These are phyloP conservation scores for Polypterus bichir DNA, from an alignment of 2,113 vertebrate species.

Conservation along the genomic window DNA sequence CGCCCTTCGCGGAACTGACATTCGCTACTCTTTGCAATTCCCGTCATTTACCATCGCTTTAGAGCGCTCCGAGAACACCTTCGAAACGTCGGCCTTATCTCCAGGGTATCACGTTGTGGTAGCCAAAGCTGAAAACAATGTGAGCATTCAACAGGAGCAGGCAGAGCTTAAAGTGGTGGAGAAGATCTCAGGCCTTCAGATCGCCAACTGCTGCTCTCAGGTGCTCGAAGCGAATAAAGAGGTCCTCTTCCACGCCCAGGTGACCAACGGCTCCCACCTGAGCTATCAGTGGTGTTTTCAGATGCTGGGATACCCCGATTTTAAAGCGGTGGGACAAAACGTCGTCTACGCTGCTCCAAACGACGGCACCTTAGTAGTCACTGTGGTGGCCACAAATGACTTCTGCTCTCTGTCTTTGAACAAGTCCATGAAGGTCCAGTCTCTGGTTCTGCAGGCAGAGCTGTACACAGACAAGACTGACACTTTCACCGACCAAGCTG, in stretches of 20 bases:
- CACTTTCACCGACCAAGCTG: constrained; percentile 32
- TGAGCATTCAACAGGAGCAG: constrained; percentile 29
- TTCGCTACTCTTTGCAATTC: constrained; percentile 36
- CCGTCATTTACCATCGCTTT: constrained; percentile 21
- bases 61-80: constrained; percentile 12
- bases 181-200: constrained; percentile 33
- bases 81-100: constrained; percentile 31
- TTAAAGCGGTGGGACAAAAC: constrained; percentile 29
- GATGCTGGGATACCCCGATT: constrained; percentile 19
- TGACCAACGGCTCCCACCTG: constrained; percentile 22
- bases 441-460: constrained; percentile 29
- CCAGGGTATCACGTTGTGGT: constrained; percentile 34
- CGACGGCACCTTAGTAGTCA: constrained; percentile 37
- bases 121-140: constrained; percentile 38
- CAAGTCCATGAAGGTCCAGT: constrained; percentile 29
- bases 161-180: constrained; percentile 33
- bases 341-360: constrained; percentile 34
- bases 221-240: constrained; percentile 34
- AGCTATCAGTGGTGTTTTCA: constrained; percentile 48
- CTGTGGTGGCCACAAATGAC: constrained; percentile 34
- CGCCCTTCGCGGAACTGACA: constrained; percentile 38
- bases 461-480: constrained; percentile 27
- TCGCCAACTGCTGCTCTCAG: constrained; percentile 33
- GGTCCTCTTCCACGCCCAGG: constrained; percentile 28
- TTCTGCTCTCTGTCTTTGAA: constrained; percentile 34